Percentiles rank a stretch among this genome's conserved stretches.
Conservation (phyloP, 2,113 vertebrate genomes). For the Engystomops pustulosus region DNA sequence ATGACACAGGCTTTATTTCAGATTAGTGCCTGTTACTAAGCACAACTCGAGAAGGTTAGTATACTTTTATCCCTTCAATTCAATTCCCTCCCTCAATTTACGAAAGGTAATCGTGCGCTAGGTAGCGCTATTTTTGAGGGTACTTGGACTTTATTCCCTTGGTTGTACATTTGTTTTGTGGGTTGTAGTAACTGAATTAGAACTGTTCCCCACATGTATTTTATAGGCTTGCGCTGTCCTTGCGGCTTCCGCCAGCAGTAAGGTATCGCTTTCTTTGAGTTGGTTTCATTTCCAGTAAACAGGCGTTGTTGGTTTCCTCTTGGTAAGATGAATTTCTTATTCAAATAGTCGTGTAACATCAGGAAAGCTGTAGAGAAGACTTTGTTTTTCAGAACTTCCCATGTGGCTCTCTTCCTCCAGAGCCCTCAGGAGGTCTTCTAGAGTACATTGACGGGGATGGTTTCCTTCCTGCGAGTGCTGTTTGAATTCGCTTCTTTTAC, state of each 20-base stretch:
- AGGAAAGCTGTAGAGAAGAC: conserved; percentile 9
- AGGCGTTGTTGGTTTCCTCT: conserved; percentile 45
- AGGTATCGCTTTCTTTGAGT: conserved; percentile 33
- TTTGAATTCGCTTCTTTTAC: neutral
- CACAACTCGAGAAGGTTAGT: too few relatives aligned
- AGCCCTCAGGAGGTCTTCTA: conserved; percentile 2
- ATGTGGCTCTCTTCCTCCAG: conserved; percentile 5
- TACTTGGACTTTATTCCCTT: neutral
- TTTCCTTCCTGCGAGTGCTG: neutral
- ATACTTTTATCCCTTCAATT: too few relatives aligned
- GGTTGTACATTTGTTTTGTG: neutral
- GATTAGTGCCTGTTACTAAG: too few relatives aligned
- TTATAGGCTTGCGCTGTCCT: conserved; percentile 1
- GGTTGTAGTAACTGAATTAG: neutral
- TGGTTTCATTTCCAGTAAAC: conserved; percentile 51
- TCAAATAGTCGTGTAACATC: conserved; percentile 25
- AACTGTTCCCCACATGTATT: neutral
- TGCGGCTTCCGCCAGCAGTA: neutral
- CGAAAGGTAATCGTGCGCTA: too few relatives aligned
- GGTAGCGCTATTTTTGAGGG: too few relatives aligned
- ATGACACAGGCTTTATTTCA: too few relatives aligned
- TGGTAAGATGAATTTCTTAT: conserved; percentile 35
- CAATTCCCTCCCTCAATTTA: too few relatives aligned
- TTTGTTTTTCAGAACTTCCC: neutral
- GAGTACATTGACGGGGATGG: neutral